Percentiles rank a stretch among this genome's conserved stretches.
phyloP scores from a whole-genome alignment of 2,797 vertebrate species.

The Tarsius wallacei region DNA sequence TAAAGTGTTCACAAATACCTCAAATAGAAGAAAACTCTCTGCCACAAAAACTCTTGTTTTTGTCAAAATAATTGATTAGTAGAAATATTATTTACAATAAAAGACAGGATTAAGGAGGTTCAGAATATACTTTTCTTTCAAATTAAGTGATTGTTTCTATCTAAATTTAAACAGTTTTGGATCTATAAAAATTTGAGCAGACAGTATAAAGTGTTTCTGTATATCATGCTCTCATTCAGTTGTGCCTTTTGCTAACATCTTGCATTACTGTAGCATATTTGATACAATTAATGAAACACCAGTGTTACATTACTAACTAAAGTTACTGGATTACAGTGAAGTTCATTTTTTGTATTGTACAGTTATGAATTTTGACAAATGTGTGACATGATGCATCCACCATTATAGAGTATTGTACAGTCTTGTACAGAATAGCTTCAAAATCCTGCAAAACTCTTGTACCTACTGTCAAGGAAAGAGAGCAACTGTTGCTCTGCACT shows the following conservation, averaged over 20 bases:
- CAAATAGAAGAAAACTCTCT: background rate
- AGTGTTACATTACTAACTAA: background rate
- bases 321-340: background rate
- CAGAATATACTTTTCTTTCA: background rate
- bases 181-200: background rate
- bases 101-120: background rate
- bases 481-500: background rate
- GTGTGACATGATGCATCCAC: background rate
- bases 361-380: background rate
- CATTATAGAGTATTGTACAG: background rate
- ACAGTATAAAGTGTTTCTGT: background rate
- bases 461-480: background rate
- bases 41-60: slow-evolving; percentile 6
- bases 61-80: background rate
- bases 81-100: background rate
- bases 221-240: too few species aligned
- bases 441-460: background rate
- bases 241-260: background rate
- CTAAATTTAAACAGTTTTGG: background rate
- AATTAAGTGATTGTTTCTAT: background rate
- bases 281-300: background rate
- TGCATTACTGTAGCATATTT: background rate
- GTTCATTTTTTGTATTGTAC: background rate
- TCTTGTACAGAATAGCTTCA: background rate
- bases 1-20: background rate